Base-by-base conservation (phyloP, 2,888 invertebrate species). In the Caenorhabditis macrosperma region DNA sequence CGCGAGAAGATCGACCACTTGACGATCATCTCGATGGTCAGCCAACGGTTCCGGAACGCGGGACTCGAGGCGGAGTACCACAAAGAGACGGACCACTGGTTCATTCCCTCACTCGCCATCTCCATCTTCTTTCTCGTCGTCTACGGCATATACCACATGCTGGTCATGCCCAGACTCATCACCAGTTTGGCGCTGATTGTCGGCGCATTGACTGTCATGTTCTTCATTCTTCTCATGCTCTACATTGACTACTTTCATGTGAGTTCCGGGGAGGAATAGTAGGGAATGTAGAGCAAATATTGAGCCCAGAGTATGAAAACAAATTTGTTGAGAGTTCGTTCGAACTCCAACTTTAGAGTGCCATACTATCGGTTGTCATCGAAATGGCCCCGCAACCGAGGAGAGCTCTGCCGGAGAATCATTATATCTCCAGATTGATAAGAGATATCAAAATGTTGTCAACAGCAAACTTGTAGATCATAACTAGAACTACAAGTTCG, bases 181-280 rank as follows among this genome's bases (percentile, higher is more conserved):
- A 81, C 87, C 4, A 85, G 84, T 55, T 75, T 89, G 17, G 85
- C 83, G 3, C 66, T 90, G 26, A 85, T 88, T 50, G 81, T 89
- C 61, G 60, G 86, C 7, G 86, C 89, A 0, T 69, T 89, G 15
- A 81, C 85, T 5, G 54, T 88, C 15, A 87, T 89, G 86, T 89
- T 89, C 74, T 79, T 86, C 64, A 81, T 89, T 46, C 78, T 89
- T 7, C 83, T 88, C 24, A 86, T 88, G 82, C 86, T 89, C 24
- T 90, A 89, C 79, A 86, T 88, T 50, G 86, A 87, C 63, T 87
- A 85, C 59, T 89, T 89, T 72, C 87, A 89, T 78, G 88, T 88
- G 41, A 76, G 77, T 35, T 50, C 30, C 17, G 33, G 33, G 9
- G 9, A 33, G 9, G 9, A 33, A n/a, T n/a, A n/a, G n/a, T n/a